These are phyloP conservation scores for Mixornis gularis DNA, from an alignment of 2,113 vertebrate species.

Conservation along the genomic window DNA sequence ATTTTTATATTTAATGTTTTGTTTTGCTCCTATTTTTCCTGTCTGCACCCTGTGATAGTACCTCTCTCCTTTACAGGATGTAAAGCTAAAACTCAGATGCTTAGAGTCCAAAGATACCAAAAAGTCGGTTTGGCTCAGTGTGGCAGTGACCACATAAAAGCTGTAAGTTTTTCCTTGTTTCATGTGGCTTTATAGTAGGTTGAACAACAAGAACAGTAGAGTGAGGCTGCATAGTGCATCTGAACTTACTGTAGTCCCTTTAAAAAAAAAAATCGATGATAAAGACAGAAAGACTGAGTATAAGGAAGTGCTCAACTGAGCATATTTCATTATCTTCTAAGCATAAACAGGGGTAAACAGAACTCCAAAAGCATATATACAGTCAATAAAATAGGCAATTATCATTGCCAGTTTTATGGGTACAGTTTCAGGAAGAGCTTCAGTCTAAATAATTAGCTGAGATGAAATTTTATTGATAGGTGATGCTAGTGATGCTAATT, in stretches of 20 bases:
- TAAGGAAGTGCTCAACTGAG: background rate
- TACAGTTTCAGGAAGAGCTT: background rate
- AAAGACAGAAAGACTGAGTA: background rate
- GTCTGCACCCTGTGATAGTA: constrained; percentile 11
- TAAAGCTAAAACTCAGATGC: constrained; percentile 48
- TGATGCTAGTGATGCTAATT: background rate
- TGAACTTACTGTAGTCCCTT: background rate
- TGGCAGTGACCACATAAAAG: constrained; percentile 56
- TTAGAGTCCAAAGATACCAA: constrained; percentile 56
- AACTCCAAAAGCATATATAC: background rate
- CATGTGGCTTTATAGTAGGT: constrained; percentile 59
- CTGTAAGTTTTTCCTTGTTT: constrained; percentile 46
- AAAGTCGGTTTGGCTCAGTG: constrained; percentile 53
- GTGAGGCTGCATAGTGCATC: background rate
- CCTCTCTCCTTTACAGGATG: constrained; percentile 31
- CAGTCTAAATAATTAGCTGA: background rate
- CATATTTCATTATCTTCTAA: background rate
- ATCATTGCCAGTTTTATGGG: background rate
- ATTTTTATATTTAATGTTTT: constrained; percentile 33
- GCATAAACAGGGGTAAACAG: background rate
- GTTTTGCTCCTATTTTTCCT: constrained; percentile 51
- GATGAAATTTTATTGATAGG: background rate
- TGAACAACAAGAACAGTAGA: constrained; percentile 47
- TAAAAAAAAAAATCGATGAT: background rate
- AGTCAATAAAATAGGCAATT: background rate